Conservation (phyloP, 2,888 invertebrate genomes). For the Melinaea marsaeus region DNA sequence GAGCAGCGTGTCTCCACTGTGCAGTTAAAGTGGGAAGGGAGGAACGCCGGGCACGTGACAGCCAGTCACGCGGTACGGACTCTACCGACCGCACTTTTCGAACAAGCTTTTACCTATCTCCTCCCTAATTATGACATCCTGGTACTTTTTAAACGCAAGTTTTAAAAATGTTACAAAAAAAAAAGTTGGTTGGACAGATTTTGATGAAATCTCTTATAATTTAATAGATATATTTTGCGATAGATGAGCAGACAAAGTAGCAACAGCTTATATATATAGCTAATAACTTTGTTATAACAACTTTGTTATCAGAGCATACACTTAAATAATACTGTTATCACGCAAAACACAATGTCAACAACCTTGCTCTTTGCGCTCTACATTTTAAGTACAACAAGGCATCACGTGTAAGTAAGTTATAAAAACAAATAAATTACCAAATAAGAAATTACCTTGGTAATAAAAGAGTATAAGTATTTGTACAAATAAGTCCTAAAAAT, state of each 20-base stretch:
- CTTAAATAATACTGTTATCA: constrained; percentile 39
- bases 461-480: too few relatives aligned
- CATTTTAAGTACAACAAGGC: constrained; percentile 44
- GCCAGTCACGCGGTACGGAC: constrained; percentile 47
- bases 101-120: constrained; percentile 3
- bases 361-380: constrained; percentile 52
- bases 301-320: too few relatives aligned
- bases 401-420: constrained; percentile 37
- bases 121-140: constrained; percentile 1
- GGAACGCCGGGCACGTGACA: constrained; percentile 48
- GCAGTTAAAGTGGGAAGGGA: constrained; percentile 15
- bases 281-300: too few relatives aligned
- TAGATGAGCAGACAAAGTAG: too few relatives aligned
- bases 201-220: too few relatives aligned
- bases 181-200: too few relatives aligned
- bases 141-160: too few relatives aligned
- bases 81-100: constrained; percentile 39
- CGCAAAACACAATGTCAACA: constrained; percentile 45
- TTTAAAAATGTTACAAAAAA: background rate
- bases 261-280: too few relatives aligned
- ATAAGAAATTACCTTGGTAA: too few relatives aligned
- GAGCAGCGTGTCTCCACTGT: constrained; percentile 11
- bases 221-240: too few relatives aligned
- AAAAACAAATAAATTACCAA: too few relatives aligned
- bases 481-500: too few relatives aligned